Conservation (phyloP, 2,888 invertebrate genomes). For the Xylota sylvarum region DNA sequence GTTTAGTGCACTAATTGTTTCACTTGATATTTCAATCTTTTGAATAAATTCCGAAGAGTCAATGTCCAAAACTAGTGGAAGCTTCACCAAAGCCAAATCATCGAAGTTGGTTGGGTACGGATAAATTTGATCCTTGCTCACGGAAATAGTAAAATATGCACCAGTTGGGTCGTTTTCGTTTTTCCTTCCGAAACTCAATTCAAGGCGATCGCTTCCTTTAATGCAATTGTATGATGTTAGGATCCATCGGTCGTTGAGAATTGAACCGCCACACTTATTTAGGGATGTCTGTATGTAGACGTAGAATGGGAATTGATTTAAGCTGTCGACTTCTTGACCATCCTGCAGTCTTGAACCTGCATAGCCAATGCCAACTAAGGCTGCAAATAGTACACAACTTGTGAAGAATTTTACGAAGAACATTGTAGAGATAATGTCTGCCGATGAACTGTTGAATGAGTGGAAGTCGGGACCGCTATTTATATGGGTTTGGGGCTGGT, state of each 20-base stretch:
- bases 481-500: not conserved
- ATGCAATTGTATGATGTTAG: conserved; percentile 59
- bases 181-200: conserved; percentile 46
- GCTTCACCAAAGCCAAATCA: conserved; percentile 59
- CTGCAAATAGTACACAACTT: not conserved
- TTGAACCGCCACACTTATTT: conserved; percentile 59
- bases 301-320: conserved; percentile 66
- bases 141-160: conserved; percentile 39
- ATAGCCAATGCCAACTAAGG: not conserved
- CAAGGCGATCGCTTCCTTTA: conserved; percentile 1
- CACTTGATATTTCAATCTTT: conserved; percentile 25
- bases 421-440: not conserved
- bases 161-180: not conserved
- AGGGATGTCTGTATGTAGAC: conserved; percentile 35
- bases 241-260: conserved; percentile 62
- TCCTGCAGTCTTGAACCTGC: conserved; percentile 26
- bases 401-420: conserved; percentile 2
- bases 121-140: conserved; percentile 38
- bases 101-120: conserved; percentile 62
- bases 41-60: not conserved
- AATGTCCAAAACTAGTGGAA: conserved; percentile 30
- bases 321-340: conserved; percentile 60
- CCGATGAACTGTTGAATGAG: not conserved
- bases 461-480: not conserved
- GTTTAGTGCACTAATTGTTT: not conserved